A percentile compares a stretch with the other conserved stretches of the same genome.
Conservation (phyloP, 2,113 vertebrate genomes). For the Pungitius pungitius region DNA sequence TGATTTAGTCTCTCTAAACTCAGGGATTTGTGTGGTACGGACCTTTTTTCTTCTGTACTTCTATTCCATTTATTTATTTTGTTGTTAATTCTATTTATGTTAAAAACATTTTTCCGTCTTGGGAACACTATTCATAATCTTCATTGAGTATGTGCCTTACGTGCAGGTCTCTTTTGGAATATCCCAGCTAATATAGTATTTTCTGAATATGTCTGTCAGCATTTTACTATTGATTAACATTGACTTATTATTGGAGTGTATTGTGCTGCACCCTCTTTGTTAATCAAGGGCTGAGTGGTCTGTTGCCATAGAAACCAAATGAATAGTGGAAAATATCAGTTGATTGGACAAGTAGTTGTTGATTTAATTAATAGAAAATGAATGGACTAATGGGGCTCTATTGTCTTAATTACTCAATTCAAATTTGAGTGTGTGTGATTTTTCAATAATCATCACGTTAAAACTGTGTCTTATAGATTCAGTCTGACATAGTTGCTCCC, state of each 20-base stretch:
- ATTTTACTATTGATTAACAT: constrained; percentile 41
- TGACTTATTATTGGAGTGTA: constrained; percentile 34
- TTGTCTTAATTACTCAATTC: constrained; percentile 42
- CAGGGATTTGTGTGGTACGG: background rate
- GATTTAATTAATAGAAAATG: constrained; percentile 35
- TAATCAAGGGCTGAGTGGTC: constrained; percentile 54
- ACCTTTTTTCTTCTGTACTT: background rate
- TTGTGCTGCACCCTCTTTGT: constrained; percentile 25
- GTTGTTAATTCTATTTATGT: background rate
- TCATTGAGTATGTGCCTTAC: background rate
- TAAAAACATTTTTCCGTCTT: background rate
- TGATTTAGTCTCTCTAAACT: constrained; percentile 27
- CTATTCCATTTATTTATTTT: background rate
- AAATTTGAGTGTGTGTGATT: constrained; percentile 3
- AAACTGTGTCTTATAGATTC: constrained; percentile 1
- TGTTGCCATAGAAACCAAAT: constrained; percentile 60
- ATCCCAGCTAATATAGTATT: background rate
- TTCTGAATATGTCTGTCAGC: background rate
- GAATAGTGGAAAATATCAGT: constrained; percentile 35
- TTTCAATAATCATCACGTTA: constrained; percentile 19
- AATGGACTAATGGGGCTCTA: constrained; percentile 43
- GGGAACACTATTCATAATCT: background rate
- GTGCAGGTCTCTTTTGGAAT: background rate
- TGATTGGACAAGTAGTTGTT: constrained; percentile 56
- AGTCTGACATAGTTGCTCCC: background rate